Conservation (phyloP, 2,113 vertebrate species). For the Sylvietta virens region DNA sequence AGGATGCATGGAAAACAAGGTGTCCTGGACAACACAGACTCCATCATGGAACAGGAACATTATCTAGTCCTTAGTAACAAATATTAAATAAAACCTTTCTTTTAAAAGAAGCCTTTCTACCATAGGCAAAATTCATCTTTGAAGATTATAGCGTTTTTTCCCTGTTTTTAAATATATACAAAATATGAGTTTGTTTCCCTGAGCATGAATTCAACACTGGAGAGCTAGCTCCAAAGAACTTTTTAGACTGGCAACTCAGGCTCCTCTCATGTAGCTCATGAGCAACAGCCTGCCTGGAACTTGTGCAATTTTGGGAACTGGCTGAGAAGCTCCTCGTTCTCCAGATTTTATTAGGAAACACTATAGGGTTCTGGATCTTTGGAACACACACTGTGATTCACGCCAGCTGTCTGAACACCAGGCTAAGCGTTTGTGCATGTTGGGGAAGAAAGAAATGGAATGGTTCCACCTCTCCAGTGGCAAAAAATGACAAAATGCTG, state of each 20-base stretch:
- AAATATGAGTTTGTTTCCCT: background rate
- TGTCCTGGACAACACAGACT: background rate
- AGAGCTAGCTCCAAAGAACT: background rate
- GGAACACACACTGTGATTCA: background rate
- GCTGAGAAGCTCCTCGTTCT: background rate
- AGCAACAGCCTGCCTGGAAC: background rate
- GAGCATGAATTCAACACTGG: background rate
- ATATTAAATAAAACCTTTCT: fast-evolving
- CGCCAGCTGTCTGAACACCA: background rate
- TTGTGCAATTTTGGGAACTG: background rate
- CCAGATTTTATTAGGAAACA: background rate
- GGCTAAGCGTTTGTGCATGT: background rate
- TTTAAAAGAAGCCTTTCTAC: background rate
- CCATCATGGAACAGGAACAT: background rate
- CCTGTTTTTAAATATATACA: background rate
- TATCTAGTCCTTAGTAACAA: background rate
- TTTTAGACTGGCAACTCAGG: background rate
- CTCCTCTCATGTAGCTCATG: background rate
- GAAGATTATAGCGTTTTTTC: background rate
- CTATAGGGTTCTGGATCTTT: background rate
- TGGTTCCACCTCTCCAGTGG: background rate
- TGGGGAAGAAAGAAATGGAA: background rate
- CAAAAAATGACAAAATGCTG: background rate
- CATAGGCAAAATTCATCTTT: background rate
- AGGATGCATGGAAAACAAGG: background rate